Evolutionary conservation across 2,113 vertebrate genomes (phyloP).

Genomic region (Columba janthina): DNA sequence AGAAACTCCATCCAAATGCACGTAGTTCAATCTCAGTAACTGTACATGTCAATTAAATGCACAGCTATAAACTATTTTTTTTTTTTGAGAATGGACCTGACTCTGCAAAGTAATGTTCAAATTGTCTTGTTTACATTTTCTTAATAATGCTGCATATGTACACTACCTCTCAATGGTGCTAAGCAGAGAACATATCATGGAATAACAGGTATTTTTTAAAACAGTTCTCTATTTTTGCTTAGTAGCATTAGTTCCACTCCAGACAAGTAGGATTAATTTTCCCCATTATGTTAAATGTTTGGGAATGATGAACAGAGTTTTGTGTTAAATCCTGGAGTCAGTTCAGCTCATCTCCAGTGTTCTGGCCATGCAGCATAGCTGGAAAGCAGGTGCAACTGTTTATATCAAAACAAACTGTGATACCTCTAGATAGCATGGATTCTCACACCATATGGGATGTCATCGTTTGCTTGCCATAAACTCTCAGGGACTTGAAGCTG

Average conservation of each 20-base stretch:
- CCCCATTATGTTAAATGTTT: neutral
- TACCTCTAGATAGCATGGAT: neutral
- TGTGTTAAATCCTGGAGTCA: neutral
- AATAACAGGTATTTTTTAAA: neutral
- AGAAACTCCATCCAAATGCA: neutral
- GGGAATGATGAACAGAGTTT: neutral
- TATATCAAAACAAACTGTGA: neutral
- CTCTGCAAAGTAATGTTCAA: slow-evolving; percentile 27
- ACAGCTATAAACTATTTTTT: neutral
- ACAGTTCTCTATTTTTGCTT: neutral
- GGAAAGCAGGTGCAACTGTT: neutral
- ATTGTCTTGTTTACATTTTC: slow-evolving; percentile 52
- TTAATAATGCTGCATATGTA: slow-evolving; percentile 22
- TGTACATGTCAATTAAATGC: neutral
- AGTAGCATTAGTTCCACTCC: neutral
- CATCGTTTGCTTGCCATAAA: neutral
- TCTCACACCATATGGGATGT: neutral
- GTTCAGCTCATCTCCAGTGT: neutral
- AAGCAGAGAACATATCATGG: neutral
- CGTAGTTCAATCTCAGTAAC: neutral
- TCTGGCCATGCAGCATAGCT: neutral
- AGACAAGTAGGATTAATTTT: neutral
- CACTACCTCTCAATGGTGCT: slow-evolving; percentile 55
- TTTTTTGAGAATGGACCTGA: neutral
- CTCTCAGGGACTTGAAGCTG: slow-evolving; percentile 33